Evolutionary conservation across 2,888 invertebrate species (phyloP).

Genomic region (Scaptomyza polygonia): DNA sequence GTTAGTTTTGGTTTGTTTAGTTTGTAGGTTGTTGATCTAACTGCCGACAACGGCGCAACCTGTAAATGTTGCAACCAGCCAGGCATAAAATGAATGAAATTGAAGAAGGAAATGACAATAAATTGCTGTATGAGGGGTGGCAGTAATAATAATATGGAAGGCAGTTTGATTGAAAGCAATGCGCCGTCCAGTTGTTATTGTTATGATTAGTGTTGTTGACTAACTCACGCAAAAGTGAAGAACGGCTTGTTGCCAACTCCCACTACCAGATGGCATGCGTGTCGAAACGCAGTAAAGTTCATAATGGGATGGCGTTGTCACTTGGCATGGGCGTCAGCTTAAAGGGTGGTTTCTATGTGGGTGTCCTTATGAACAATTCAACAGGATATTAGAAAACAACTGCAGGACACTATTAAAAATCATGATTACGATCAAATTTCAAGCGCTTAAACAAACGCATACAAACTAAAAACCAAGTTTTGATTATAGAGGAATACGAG

Average conservation of each 20-base stretch:
- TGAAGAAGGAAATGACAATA: constrained; percentile 39
- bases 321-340: constrained; percentile 4
- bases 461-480: constrained; percentile 26
- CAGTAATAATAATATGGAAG: neutral
- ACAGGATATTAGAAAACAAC: constrained; percentile 64
- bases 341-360: neutral
- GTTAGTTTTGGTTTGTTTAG: constrained; percentile 16
- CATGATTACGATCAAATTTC: constrained; percentile 47
- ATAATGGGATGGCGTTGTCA: constrained; percentile 2
- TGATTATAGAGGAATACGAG: constrained; percentile 32
- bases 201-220: constrained; percentile 39
- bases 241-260: constrained; percentile 29
- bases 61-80: constrained; percentile 38
- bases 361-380: constrained; percentile 46
- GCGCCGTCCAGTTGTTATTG: constrained; percentile 38
- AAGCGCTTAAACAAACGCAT: constrained; percentile 29
- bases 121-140: neutral
- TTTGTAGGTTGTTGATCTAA: constrained; percentile 35
- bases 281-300: constrained; percentile 45
- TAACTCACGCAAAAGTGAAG: constrained; percentile 44
- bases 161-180: constrained; percentile 31
- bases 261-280: constrained; percentile 60
- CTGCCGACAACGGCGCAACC: constrained; percentile 57
- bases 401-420: constrained; percentile 52
- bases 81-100: constrained; percentile 63